A percentile compares a stretch with the other conserved stretches of the same genome.
phyloP scores from a whole-genome alignment of 2,888 invertebrate genomes.

The Cristatella mucedo region DNA sequence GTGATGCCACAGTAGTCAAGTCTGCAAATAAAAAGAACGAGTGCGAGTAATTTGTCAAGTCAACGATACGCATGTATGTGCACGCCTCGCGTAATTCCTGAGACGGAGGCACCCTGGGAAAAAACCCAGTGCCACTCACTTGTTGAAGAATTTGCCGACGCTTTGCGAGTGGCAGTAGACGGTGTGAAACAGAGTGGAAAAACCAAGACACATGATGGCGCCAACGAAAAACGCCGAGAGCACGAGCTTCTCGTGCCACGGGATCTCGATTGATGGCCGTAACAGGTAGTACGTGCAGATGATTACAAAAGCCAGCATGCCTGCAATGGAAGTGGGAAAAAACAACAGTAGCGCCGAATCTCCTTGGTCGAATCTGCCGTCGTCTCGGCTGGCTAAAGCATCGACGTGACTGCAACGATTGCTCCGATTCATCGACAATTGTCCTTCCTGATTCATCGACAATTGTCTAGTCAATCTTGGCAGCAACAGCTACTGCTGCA shows the following conservation, averaged over 20 bases:
- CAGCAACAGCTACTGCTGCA: no score
- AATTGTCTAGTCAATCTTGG: no score
- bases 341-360: slow-evolving; percentile 9
- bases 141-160: slow-evolving; percentile 84
- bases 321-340: slow-evolving; percentile 19
- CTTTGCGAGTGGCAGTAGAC: slow-evolving; percentile 89
- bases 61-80: no score
- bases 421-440: background rate
- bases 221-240: slow-evolving; percentile 83
- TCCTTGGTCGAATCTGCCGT: no score
- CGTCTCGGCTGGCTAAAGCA: no score
- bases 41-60: no score
- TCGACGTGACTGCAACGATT: slow-evolving; percentile 2
- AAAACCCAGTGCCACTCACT: slow-evolving; percentile 43
- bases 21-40: slow-evolving; percentile 36
- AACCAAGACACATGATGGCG: slow-evolving; percentile 78
- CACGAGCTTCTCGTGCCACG: slow-evolving; percentile 45
- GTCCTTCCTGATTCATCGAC: background rate
- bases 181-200: slow-evolving; percentile 88
- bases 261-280: slow-evolving; percentile 63
- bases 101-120: background rate
- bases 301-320: slow-evolving; percentile 35
- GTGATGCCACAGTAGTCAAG: slow-evolving; percentile 94
- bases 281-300: slow-evolving; percentile 63
- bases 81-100: background rate